Evolutionary conservation across 2,113 vertebrate genomes (phyloP).

Genomic region (Mugil cephalus): DNA sequence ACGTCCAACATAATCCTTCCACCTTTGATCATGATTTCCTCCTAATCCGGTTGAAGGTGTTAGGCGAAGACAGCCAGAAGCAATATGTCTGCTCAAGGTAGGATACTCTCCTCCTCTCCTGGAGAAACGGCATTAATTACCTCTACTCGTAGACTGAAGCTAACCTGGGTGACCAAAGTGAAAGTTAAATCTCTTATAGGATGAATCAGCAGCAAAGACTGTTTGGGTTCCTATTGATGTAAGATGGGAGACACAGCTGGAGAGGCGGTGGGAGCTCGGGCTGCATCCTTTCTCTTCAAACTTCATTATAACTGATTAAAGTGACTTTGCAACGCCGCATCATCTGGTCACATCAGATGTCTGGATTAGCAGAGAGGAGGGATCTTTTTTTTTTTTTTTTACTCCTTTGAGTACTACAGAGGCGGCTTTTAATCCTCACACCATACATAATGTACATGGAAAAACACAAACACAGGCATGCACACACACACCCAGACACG

Average conservation of each 20-base stretch:
- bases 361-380: conserved; percentile 61
- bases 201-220: conserved; percentile 50
- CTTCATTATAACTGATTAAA: conserved; percentile 84
- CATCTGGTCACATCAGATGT: conserved; percentile 77
- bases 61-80: conserved; percentile 56
- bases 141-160: conserved; percentile 29
- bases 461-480: conserved; percentile 1
- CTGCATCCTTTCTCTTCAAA: conserved; percentile 61
- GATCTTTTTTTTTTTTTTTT: conserved; percentile 29
- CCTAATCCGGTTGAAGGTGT: conserved; percentile 68
- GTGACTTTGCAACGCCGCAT: conserved; percentile 74
- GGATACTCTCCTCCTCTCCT: conserved; percentile 35
- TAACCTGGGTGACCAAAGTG: conserved; percentile 58
- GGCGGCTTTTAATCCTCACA: conserved; percentile 60
- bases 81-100: conserved; percentile 47
- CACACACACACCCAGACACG: neutral
- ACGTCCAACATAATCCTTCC: conserved; percentile 63
- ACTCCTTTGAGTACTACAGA: conserved; percentile 36
- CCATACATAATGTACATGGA: conserved; percentile 16
- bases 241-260: conserved; percentile 62
- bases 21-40: conserved; percentile 76
- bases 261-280: conserved; percentile 50
- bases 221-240: conserved; percentile 50
- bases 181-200: conserved; percentile 55
- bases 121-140: conserved; percentile 64